Base-by-base conservation (phyloP, 2,797 vertebrate species). In the Xyrichtys novacula region DNA sequence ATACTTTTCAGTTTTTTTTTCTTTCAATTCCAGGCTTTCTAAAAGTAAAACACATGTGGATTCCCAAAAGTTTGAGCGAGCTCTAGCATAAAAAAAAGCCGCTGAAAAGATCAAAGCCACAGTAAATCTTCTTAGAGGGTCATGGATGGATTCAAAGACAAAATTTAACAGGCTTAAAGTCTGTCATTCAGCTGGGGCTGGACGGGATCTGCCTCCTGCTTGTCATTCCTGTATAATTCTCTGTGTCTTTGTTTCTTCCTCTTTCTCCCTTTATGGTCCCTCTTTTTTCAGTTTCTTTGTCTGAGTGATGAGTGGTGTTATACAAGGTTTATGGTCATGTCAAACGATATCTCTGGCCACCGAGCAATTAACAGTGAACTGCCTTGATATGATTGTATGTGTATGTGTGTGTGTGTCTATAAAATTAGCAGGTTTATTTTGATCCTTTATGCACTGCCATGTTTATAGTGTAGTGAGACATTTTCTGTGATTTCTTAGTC, bases 91-190 rank as follows among this genome's bases (percentile, higher is more conserved):
- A 75, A 58, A 26, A 75, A 58, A 75, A 38, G 42, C 49, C 32
- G 53, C 56, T 25, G 58, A 74, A 57, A 67, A 57, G 39, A 79
- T 73, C 50, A 84, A 68, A 79, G 64, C 26, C 16, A 4, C 4
- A 6, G 56, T 43, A 78, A 85, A 89, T 85, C 83, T 76, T 79
- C 85, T 85, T 86, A 81, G 42, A 57, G 61, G 63, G 77, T 83
- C 79, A 86, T 25, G 83, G 77, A 79, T 85, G 75, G 49, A 85
- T 84, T 73, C 74, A 76, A 58, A 85, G 75, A 75, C 56, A 34
- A 74, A 73, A 38, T 80, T 63, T 84, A 84, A 74, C 74, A 79
- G 75, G 85, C 69, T 79, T 74, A 86, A 5, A 44, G 49, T 70
- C 50, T 66, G 71, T 62, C 73, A 64, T 54, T 74, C 68, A 61